phyloP scores from a whole-genome alignment of 2,888 invertebrate species.

The Sinopyrophorus schimmeli region DNA sequence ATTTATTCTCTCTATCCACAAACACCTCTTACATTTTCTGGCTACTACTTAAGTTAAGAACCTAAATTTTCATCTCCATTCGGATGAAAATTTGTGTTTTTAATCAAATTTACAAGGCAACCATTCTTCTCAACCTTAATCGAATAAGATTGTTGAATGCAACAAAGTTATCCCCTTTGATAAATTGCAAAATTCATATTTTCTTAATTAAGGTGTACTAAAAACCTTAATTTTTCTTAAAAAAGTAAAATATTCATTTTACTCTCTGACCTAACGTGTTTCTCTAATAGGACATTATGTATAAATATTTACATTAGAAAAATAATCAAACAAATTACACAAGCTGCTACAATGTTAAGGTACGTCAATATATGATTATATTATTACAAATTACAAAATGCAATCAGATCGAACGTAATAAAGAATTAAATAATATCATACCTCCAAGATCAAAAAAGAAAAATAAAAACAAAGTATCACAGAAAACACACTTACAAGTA shows the following conservation, averaged over 20 bases:
- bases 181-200: too few species aligned
- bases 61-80: too few species aligned
- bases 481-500: too few species aligned
- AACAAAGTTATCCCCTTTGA: too few species aligned
- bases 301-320: constrained; percentile 20
- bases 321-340: too few species aligned
- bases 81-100: constrained; percentile 22
- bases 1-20: constrained; percentile 29
- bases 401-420: too few species aligned
- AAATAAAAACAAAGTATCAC: constrained; percentile 21
- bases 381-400: too few species aligned
- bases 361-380: constrained; percentile 1
- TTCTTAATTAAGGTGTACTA: constrained; percentile 10
- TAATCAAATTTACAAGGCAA: constrained; percentile 17
- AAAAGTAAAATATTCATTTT: constrained; percentile 21
- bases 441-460: too few species aligned
- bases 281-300: constrained; percentile 17
- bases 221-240: constrained; percentile 7
- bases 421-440: too few species aligned
- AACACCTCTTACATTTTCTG: constrained; percentile 24
- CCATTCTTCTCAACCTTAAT: constrained; percentile 1
- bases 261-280: constrained; percentile 12
- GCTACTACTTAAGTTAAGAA: too few species aligned
- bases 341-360: constrained; percentile 3
- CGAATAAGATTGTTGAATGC: too few species aligned